These are phyloP conservation scores for Colinus virginianus DNA, from an alignment of 2,113 vertebrate species.

Conservation along the genomic window DNA sequence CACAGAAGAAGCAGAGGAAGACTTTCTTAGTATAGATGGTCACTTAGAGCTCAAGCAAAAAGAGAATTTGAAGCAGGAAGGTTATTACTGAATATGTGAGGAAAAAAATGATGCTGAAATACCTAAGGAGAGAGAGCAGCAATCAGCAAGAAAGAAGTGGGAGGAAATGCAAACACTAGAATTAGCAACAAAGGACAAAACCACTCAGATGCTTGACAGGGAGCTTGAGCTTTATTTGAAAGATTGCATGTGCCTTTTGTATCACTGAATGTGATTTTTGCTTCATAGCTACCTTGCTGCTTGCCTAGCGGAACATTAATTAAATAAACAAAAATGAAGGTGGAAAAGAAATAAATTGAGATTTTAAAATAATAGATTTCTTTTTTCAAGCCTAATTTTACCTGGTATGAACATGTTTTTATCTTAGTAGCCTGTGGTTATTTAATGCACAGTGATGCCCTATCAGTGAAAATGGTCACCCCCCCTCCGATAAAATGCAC, in stretches of 20 bases:
- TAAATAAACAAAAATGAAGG: background rate
- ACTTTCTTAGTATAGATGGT: background rate
- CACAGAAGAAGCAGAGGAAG: background rate
- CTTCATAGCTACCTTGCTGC: background rate
- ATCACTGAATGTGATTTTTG: background rate
- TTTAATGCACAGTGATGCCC: background rate
- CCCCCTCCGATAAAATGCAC: background rate
- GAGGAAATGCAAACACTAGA: background rate
- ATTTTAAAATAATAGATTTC: background rate
- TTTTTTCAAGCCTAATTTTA: background rate
- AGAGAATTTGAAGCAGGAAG: background rate
- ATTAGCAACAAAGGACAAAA: background rate
- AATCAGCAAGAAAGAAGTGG: background rate
- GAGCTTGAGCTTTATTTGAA: background rate
- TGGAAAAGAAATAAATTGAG: background rate
- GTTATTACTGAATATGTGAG: background rate
- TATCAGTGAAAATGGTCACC: background rate
- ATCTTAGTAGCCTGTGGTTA: background rate
- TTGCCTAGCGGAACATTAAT: background rate
- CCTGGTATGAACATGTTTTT: background rate
- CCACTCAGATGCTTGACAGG: background rate
- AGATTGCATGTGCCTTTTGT: background rate
- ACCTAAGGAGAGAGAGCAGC: background rate
- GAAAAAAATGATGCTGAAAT: background rate
- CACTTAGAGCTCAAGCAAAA: background rate